phyloP scores from a whole-genome alignment of 1,140 invertebrate genomes.

The Subanguina moxae region DNA sequence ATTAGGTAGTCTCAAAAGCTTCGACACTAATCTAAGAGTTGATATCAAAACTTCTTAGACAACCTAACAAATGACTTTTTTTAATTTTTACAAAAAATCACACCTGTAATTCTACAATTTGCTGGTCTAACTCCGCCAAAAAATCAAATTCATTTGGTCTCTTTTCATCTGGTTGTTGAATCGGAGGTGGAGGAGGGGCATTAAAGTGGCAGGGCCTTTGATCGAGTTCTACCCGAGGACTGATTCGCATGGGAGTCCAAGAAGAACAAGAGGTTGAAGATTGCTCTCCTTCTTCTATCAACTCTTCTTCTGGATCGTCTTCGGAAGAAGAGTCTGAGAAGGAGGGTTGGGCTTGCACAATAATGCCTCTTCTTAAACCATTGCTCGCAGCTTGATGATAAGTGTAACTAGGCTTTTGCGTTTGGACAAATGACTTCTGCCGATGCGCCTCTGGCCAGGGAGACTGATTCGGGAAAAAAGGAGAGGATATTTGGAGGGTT shows the following conservation, averaged over 20 bases:
- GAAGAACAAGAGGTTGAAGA: slow-evolving; percentile 10
- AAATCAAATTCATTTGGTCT: slow-evolving; percentile 19
- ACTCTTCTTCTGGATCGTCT: background rate
- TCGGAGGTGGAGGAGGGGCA: background rate
- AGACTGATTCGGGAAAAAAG: background rate
- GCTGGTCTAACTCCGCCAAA: slow-evolving; percentile 27
- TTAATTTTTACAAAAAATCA: too few species aligned
- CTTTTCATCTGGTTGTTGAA: background rate
- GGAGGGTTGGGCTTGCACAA: background rate
- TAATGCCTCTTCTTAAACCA: slow-evolving; percentile 7
- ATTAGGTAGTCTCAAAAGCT: too few species aligned
- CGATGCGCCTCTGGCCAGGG: background rate
- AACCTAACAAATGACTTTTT: too few species aligned
- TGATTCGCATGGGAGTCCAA: background rate
- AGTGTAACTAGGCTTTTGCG: background rate
- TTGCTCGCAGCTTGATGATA: background rate
- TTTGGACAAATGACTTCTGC: background rate
- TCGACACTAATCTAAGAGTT: too few species aligned
- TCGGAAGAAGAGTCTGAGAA: background rate
- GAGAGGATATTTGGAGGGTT: background rate
- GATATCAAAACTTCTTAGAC: too few species aligned
- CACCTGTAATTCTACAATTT: slow-evolving; percentile 29
- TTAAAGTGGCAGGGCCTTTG: background rate
- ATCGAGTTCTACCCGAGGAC: background rate
- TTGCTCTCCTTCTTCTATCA: background rate